phyloP scores from a whole-genome alignment of 2,113 vertebrate genomes.

The Acinonyx jubatus region DNA sequence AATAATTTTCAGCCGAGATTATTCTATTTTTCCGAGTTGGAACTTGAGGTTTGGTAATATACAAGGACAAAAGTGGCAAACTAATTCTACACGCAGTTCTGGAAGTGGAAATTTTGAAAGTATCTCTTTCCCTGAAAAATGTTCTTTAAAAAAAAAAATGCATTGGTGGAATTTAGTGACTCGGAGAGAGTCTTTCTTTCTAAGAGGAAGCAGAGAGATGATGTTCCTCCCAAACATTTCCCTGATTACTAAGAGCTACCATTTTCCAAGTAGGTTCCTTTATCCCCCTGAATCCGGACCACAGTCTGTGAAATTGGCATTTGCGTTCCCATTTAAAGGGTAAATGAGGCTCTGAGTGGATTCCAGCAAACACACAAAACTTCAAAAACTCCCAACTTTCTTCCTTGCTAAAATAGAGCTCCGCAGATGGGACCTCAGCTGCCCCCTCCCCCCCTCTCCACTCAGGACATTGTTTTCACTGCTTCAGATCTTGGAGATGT shows the following conservation, averaged over 20 bases:
- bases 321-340: neutral
- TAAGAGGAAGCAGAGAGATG: neutral
- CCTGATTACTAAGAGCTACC: neutral
- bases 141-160: neutral
- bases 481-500: neutral
- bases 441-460: accelerated
- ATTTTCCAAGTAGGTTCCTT: neutral
- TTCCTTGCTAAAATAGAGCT: neutral
- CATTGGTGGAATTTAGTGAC: neutral
- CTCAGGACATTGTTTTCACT: accelerated
- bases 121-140: neutral
- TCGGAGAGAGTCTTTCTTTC: neutral
- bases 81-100: neutral
- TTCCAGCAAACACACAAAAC: neutral
- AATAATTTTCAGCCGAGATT: neutral
- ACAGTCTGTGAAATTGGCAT: neutral
- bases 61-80: neutral
- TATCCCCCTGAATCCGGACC: neutral
- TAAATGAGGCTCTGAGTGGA: neutral
- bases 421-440: too few species aligned
- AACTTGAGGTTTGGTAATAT: neutral
- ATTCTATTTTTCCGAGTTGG: constrained; percentile 4
- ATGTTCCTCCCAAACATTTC: neutral
- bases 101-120: neutral
- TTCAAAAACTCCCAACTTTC: neutral